These are phyloP conservation scores for Drosophila multiciliata DNA, from an alignment of 2,888 invertebrate species.

Conservation along the genomic window DNA sequence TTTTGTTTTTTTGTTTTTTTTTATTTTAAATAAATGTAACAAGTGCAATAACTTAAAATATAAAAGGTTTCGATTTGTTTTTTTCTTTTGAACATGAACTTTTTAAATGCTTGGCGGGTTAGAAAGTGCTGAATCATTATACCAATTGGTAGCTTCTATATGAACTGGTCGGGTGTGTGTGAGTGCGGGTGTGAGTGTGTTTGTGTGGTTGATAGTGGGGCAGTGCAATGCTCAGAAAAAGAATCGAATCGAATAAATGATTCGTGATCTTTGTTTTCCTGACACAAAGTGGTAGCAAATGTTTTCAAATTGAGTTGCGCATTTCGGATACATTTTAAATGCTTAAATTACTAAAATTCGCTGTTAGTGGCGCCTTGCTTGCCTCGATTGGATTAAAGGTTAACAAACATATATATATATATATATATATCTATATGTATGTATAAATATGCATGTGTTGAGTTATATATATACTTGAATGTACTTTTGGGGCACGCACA, in stretches of 20 bases:
- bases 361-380: conserved; percentile 65
- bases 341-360: conserved; percentile 76
- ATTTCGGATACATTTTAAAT: conserved; percentile 61
- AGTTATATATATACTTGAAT: conserved; percentile 43
- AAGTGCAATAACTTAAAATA: conserved; percentile 65
- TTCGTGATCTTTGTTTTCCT: background rate
- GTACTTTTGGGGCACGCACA: conserved; percentile 41
- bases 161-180: conserved; percentile 15
- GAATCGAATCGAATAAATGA: conserved; percentile 2
- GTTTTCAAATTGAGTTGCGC: conserved; percentile 35
- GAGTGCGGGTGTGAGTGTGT: background rate
- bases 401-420: conserved; percentile 34
- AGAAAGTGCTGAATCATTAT: conserved; percentile 25
- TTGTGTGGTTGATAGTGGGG: conserved; percentile 11
- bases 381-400: conserved; percentile 55
- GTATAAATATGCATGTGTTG: conserved; percentile 13
- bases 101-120: conserved; percentile 68
- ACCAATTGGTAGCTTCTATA: conserved; percentile 32
- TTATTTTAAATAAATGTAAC: conserved; percentile 70
- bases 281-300: conserved; percentile 18
- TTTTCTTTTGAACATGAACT: conserved; percentile 39
- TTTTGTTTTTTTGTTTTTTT: conserved; percentile 30
- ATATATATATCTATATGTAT: conserved; percentile 27
- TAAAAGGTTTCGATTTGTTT: conserved; percentile 20
- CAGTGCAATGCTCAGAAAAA: conserved; percentile 43